Evolutionary conservation across 1,140 invertebrate genomes (phyloP), one percentile per base, ranked within the genome.

Genomic region (Theocolax elegans): DNA sequence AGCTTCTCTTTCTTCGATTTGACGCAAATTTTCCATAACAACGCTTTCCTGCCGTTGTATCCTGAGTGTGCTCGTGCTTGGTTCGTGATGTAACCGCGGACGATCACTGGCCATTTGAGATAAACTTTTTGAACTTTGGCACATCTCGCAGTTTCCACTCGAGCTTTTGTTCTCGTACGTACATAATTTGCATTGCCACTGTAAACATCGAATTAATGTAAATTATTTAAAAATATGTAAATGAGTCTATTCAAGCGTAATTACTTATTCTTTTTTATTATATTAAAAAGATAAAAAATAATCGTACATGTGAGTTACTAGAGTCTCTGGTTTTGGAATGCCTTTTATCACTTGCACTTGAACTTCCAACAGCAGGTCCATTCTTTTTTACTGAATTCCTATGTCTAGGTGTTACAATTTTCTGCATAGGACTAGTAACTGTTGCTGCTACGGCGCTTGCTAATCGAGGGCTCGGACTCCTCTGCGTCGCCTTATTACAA

Each of bases 1-100:
- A 2, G 94, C 94, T 79, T 95, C 92, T 64, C 90, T 89, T 82
- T 96, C 94, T 78, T 96, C 94, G 19, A 92, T 87, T 67, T 92
- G 87, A 1, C 94, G 85, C 23, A 96, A 84, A 69, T 95, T 92
- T 80, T 95, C 94, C 92, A 94, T 94, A 9, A 94, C 89, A 21
- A 93, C 92, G 77, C 92, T 94, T 76, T 95, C 92, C 69, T 89
- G 89, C 15, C 88, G 87, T 49, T 84, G 81, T 78, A 81, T 83
- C 59, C 79, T 77, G n/a, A 83, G 73, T 19, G 84, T 84, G 72
- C 76, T 86, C n/a, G 80, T 84, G 29, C 85, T 74, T 1, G 83
- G 80, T 49, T 78, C 77, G 75, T 74, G 17, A 63, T 63, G 81
- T 72, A 82, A 78, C 77, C 78, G 82, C 71, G 70, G 85, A 74